Evolutionary conservation across 2,888 invertebrate genomes (phyloP).

Genomic region (Chrysomela aeneicollis): DNA sequence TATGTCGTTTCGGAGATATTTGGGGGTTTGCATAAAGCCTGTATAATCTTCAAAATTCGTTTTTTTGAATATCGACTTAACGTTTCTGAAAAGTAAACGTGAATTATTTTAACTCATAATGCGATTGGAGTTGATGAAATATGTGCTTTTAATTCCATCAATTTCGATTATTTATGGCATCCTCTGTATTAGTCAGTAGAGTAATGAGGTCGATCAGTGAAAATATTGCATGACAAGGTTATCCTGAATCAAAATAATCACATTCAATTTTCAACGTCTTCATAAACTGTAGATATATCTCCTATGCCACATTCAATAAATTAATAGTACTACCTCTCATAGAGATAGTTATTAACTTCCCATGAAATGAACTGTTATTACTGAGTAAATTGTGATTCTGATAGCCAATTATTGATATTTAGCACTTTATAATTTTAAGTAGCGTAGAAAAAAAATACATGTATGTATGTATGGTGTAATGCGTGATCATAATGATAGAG

Average conservation of each 20-base stretch:
- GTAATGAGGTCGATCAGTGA: too few relatives aligned
- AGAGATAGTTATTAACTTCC: neutral
- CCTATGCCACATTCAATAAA: neutral
- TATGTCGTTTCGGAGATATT: too few relatives aligned
- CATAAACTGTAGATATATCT: neutral
- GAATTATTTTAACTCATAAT: too few relatives aligned
- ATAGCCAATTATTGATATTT: neutral
- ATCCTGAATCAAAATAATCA: neutral
- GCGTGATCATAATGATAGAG: too few relatives aligned
- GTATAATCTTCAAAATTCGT: too few relatives aligned
- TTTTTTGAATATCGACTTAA: too few relatives aligned
- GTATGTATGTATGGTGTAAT: neutral
- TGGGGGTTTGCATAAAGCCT: too few relatives aligned
- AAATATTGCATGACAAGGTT: neutral
- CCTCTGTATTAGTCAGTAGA: too few relatives aligned
- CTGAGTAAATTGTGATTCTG: neutral
- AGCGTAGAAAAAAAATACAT: neutral
- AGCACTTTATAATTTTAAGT: neutral
- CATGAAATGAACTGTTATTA: constrained; percentile 2
- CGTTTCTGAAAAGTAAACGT: too few relatives aligned
- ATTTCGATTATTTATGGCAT: too few relatives aligned
- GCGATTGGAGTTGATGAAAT: too few relatives aligned
- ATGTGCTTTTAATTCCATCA: too few relatives aligned
- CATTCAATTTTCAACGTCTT: neutral
- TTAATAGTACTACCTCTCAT: neutral